A percentile compares a stretch with the other conserved stretches of the same genome.
Evolutionary conservation across 2,113 vertebrate genomes (phyloP).

Genomic region (Xiphophorus hellerii): DNA sequence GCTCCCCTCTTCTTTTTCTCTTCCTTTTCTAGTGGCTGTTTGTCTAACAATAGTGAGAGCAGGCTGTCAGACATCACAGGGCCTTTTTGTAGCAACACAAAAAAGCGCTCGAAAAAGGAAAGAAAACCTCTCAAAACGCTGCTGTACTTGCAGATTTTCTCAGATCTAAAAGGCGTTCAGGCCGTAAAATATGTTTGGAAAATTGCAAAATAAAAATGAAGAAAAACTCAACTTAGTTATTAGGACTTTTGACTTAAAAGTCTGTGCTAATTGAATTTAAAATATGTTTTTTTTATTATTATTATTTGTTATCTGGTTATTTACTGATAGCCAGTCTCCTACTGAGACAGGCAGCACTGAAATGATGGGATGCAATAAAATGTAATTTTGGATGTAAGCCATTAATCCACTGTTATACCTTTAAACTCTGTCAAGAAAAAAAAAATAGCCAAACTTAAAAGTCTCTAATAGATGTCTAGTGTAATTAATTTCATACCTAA

Average conservation of each 20-base stretch:
- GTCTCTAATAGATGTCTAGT: slow-evolving; percentile 79
- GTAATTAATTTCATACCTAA: slow-evolving; percentile 85
- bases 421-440: slow-evolving; percentile 75
- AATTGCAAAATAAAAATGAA: background rate
- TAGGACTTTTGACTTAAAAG: background rate
- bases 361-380: slow-evolving; percentile 73
- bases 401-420: slow-evolving; percentile 82
- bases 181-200: slow-evolving; percentile 34
- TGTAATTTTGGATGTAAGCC: slow-evolving; percentile 79
- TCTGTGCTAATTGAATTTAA: background rate
- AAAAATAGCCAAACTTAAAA: slow-evolving; percentile 77
- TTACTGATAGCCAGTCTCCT: slow-evolving; percentile 63
- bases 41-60: slow-evolving; percentile 81
- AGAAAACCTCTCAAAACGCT: slow-evolving; percentile 67
- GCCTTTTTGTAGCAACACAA: slow-evolving; percentile 70
- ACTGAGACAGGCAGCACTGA: slow-evolving; percentile 64
- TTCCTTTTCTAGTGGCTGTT: slow-evolving; percentile 76
- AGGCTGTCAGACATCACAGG: slow-evolving; percentile 85
- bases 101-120: slow-evolving; percentile 54
- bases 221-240: background rate
- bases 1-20: slow-evolving; percentile 74
- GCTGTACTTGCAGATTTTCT: slow-evolving; percentile 63
- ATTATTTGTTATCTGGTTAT: background rate
- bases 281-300: background rate
- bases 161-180: slow-evolving; percentile 28